These are phyloP conservation scores for Phocides pigmalion DNA, from an alignment of 1,140 invertebrate species.

Conservation along the genomic window DNA sequence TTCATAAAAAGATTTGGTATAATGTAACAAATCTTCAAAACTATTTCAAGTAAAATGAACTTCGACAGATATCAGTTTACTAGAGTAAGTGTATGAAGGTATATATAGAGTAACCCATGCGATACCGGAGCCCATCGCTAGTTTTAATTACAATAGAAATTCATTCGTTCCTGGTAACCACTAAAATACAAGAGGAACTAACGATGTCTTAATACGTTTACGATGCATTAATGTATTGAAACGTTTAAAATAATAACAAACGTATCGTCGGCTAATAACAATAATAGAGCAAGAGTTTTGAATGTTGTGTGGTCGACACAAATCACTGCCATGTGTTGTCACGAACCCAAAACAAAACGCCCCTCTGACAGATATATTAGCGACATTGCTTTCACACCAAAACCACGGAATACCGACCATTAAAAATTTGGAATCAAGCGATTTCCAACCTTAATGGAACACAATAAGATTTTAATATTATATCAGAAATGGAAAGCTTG, in stretches of 20 bases:
- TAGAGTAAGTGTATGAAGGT: too few species aligned
- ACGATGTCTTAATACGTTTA: slow-evolving; percentile 63
- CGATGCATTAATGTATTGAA: slow-evolving; percentile 52
- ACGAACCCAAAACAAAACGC: slow-evolving; percentile 69
- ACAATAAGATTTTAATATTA: not conserved
- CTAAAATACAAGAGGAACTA: not conserved
- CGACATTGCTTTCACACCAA: slow-evolving; percentile 54
- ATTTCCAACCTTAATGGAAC: slow-evolving; percentile 37
- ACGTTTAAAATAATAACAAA: slow-evolving; percentile 69
- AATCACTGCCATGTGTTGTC: slow-evolving; percentile 69
- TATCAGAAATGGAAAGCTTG: not conserved
- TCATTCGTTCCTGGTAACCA: too few species aligned
- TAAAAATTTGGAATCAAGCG: slow-evolving; percentile 7
- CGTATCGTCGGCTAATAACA: slow-evolving; percentile 69
- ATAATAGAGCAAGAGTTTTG: slow-evolving; percentile 43
- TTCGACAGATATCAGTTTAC: too few species aligned
- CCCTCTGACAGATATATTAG: slow-evolving; percentile 75
- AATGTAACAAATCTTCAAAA: too few species aligned
- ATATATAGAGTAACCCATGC: too few species aligned
- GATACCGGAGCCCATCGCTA: too few species aligned
- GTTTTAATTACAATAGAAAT: too few species aligned
- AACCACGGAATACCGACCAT: slow-evolving; percentile 37
- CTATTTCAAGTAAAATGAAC: too few species aligned
- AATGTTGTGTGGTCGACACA: slow-evolving; percentile 63
- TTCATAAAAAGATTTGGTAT: too few species aligned